A percentile compares a stretch with the other conserved stretches of the same genome.
Evolutionary conservation across 2,888 invertebrate genomes (phyloP).

Genomic region (Microplitis deprimator): DNA sequence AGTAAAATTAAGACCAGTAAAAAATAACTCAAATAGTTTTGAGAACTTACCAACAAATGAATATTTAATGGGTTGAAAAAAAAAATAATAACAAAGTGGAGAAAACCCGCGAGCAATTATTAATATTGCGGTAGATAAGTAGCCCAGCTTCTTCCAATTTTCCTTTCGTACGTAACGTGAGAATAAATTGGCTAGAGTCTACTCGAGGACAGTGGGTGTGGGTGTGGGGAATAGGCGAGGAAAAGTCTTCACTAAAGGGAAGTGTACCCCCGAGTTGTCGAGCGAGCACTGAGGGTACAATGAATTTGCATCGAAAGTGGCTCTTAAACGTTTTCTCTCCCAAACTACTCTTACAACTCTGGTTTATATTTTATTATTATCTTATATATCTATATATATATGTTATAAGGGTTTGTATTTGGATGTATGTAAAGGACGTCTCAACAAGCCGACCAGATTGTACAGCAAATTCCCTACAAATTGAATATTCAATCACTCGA

Average conservation of each 20-base stretch:
- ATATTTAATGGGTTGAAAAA: too few species aligned
- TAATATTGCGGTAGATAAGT: conserved; percentile 45
- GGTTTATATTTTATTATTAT: conserved; percentile 19
- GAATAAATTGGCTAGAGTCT: conserved; percentile 57
- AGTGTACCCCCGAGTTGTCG: neutral
- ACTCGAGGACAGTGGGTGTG: conserved; percentile 38
- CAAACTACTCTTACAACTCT: conserved; percentile 17
- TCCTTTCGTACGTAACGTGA: conserved; percentile 49
- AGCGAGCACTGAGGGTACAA: conserved; percentile 52
- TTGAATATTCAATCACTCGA: conserved; percentile 59
- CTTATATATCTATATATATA: conserved; percentile 13
- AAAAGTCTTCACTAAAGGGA: conserved; percentile 3
- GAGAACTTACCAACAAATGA: neutral
- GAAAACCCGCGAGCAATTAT: conserved; percentile 16
- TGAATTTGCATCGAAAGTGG: conserved; percentile 70
- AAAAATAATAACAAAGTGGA: too few species aligned
- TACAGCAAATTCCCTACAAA: conserved; percentile 58
- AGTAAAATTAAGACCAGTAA: neutral
- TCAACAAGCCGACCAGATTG: conserved; percentile 56
- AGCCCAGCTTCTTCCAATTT: conserved; percentile 50
- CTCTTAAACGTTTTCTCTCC: conserved; percentile 62
- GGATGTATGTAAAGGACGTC: conserved; percentile 22
- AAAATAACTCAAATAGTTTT: conserved; percentile 5
- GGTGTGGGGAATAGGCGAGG: conserved; percentile 22
- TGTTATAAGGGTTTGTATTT: neutral